Percentiles rank a stretch among this genome's conserved stretches.
Conservation (phyloP, 2,797 vertebrate genomes). For the Crax fasciolata region DNA sequence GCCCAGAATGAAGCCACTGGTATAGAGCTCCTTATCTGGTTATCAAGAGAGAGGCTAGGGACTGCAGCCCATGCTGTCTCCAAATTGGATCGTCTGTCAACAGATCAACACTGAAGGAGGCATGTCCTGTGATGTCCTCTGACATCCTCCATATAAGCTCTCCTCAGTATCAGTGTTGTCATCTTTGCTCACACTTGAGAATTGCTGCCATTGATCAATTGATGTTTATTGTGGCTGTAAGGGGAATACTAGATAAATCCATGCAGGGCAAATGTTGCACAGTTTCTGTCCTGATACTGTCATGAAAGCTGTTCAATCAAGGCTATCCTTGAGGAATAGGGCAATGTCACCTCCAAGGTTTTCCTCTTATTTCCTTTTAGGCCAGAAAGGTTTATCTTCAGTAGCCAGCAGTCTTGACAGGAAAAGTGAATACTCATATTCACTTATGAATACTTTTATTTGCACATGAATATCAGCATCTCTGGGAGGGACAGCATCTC, state of each 20-base stretch:
- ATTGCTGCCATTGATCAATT: rapidly evolving
- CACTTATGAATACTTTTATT: background rate
- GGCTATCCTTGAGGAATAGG: background rate
- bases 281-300: background rate
- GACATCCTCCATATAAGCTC: too few relatives aligned
- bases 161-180: background rate
- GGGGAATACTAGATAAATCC: background rate
- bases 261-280: background rate
- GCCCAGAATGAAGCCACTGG: background rate
- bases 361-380: background rate
- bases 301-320: background rate
- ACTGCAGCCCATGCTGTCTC: background rate
- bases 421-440: background rate
- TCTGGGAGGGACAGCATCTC: background rate
- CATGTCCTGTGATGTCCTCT: background rate
- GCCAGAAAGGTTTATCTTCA: background rate
- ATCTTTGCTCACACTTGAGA: background rate
- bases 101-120: background rate
- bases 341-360: background rate
- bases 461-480: background rate
- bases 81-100: rapidly evolving
- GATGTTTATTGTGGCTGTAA: background rate
- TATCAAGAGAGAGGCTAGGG: background rate
- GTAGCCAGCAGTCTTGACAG: background rate
- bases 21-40: rapidly evolving